These are phyloP conservation scores for Actinernus sp. DNA, from an alignment of 92 coral and sea anemone genomes.

Conservation along the genomic window DNA sequence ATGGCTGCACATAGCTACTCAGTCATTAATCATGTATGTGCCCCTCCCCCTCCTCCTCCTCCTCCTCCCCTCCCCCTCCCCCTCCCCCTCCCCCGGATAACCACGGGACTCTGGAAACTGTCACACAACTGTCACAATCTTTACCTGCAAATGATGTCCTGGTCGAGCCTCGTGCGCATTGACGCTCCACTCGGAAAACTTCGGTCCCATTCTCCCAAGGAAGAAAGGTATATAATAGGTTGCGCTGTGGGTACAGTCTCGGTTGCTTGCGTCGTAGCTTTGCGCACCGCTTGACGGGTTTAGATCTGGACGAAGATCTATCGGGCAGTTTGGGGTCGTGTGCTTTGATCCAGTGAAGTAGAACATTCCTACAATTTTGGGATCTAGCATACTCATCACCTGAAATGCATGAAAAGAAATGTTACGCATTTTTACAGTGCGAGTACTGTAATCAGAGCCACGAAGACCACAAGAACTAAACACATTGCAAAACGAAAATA, in stretches of 20 bases:
- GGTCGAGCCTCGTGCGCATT: constrained; percentile 97
- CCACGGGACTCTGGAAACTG: background rate
- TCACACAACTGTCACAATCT: background rate
- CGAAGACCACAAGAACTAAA: background rate
- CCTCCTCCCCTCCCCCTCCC: too few relatives aligned
- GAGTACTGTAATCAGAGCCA: too few relatives aligned
- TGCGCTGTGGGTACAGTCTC: constrained; percentile 55
- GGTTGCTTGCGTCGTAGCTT: constrained; percentile 70
- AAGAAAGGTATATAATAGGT: constrained; percentile 83
- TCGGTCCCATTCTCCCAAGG: constrained; percentile 88
- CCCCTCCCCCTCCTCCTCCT: too few relatives aligned
- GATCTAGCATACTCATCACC: constrained; percentile 91
- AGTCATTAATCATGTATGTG: background rate
- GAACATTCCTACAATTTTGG: constrained; percentile 83
- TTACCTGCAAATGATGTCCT: constrained; percentile 94
- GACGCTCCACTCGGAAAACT: constrained; percentile 85
- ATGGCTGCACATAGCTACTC: too few relatives aligned
- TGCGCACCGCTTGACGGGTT: constrained; percentile 92
- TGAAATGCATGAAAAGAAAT: background rate
- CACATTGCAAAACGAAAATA: background rate
- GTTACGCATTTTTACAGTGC: background rate
- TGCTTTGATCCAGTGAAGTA: constrained; percentile 88
- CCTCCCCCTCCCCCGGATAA: too few relatives aligned
- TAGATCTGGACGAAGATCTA: constrained; percentile 76
- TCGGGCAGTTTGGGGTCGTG: constrained; percentile 92